A percentile compares a stretch with the other conserved stretches of the same genome.
Conservation (phyloP, 2,888 invertebrate species). For the Acleris literana region DNA sequence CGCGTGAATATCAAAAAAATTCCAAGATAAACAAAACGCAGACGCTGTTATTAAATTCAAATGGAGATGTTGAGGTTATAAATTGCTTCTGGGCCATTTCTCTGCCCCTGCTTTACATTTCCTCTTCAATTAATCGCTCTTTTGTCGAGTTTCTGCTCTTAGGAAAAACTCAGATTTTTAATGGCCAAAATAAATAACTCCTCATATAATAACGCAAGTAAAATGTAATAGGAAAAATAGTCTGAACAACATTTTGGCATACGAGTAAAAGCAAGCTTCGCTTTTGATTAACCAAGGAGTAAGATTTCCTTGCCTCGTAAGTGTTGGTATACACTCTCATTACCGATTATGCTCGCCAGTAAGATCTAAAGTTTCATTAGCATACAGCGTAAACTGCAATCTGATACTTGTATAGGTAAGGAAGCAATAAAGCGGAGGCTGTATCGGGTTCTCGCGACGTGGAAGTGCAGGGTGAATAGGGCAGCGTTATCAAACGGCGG, state of each 20-base stretch:
- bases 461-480: conserved; percentile 54
- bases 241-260: too few species aligned
- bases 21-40: conserved; percentile 13
- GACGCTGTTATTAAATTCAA: conserved; percentile 28
- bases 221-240: not conserved
- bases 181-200: conserved; percentile 4
- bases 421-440: conserved; percentile 51
- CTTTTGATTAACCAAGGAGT: too few species aligned
- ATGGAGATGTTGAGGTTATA: conserved; percentile 33
- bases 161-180: conserved; percentile 15
- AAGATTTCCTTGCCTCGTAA: not conserved
- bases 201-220: not conserved
- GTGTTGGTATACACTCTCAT: not conserved
- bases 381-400: conserved; percentile 48
- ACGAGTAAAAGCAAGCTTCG: too few species aligned
- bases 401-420: conserved; percentile 49
- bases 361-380: conserved; percentile 17
- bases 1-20: not conserved
- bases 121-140: conserved; percentile 29
- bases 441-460: conserved; percentile 38
- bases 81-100: conserved; percentile 31
- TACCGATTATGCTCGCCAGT: not conserved
- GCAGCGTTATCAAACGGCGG: conserved; percentile 64
- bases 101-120: conserved; percentile 29
- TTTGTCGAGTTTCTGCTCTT: conserved; percentile 18